Percentiles rank a stretch among this genome's conserved stretches.
phyloP scores from a whole-genome alignment of 2,113 vertebrate species.

The Phalacrocorax carbo region DNA sequence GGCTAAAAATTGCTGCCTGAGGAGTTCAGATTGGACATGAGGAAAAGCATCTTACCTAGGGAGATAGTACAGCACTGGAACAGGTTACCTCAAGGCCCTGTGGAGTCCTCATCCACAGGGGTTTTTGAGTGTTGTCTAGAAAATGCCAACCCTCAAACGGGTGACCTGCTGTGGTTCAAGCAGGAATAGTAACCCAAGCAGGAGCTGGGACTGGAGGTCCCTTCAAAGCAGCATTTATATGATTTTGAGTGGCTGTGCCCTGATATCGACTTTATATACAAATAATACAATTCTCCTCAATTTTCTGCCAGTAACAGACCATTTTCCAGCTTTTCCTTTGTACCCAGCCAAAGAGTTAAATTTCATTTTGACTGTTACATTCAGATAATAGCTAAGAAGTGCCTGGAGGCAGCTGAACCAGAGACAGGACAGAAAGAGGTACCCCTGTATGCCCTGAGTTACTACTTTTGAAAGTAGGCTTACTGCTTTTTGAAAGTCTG shows the following conservation, averaged over 20 bases:
- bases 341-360: not conserved
- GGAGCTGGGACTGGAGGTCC: not conserved
- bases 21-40: not conserved
- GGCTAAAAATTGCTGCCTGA: not conserved
- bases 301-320: not conserved
- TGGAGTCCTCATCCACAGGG: not conserved
- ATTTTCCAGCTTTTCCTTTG: not conserved
- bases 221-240: not conserved
- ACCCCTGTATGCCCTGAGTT: not conserved
- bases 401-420: not conserved
- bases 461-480: not conserved
- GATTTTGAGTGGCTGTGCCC: not conserved
- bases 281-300: not conserved
- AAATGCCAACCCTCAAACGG: not conserved
- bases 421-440: not conserved
- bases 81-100: not conserved
- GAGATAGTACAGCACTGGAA: not conserved
- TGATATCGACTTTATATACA: not conserved
- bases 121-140: not conserved
- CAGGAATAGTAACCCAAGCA: not conserved
- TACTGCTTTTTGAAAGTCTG: not conserved
- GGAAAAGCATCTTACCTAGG: not conserved
- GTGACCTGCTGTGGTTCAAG: not conserved
- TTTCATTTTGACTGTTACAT: not conserved
- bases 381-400: not conserved